Percentiles rank a stretch among this genome's conserved stretches.
These are phyloP conservation scores for Perizoma affinitatum DNA, from an alignment of 2,888 invertebrate genomes.

Conservation along the genomic window DNA sequence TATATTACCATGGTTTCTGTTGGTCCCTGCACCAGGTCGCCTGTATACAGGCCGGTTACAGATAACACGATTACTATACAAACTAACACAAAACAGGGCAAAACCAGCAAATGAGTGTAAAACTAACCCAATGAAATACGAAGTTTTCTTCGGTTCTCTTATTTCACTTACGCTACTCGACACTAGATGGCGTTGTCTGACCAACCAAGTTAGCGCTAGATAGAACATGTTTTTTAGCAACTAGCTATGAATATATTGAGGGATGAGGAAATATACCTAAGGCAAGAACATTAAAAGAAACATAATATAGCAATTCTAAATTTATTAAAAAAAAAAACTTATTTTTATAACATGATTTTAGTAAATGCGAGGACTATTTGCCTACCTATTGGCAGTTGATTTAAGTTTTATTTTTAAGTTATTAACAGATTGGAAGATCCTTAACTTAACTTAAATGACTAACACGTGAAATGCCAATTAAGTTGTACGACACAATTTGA, in stretches of 20 bases:
- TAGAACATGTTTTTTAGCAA: too few species aligned
- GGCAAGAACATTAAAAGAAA: not conserved
- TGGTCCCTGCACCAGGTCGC: too few species aligned
- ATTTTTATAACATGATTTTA: slow-evolving; percentile 44
- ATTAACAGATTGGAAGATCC: slow-evolving; percentile 63
- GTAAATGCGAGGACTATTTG: slow-evolving; percentile 76
- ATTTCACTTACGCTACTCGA: slow-evolving; percentile 47
- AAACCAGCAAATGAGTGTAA: too few species aligned
- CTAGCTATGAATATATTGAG: too few species aligned
- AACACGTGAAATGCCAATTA: slow-evolving; percentile 74
- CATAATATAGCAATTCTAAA: slow-evolving; percentile 36
- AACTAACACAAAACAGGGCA: too few species aligned
- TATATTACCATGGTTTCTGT: too few species aligned
- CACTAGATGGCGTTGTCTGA: slow-evolving; percentile 54
- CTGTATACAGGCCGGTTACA: too few species aligned
- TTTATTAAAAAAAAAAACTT: slow-evolving; percentile 45
- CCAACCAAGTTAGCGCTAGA: too few species aligned
- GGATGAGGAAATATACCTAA: too few species aligned
- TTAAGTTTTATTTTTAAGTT: slow-evolving; percentile 44
- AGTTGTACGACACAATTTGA: slow-evolving; percentile 69
- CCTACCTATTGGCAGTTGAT: slow-evolving; percentile 66
- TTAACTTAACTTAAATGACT: slow-evolving; percentile 53
- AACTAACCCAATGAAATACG: too few species aligned
- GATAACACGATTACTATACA: too few species aligned
- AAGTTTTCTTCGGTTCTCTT: not conserved